A percentile compares a stretch with the other conserved stretches of the same genome.
Conservation (phyloP, 1,140 invertebrate species). For the Heliothis subflexa region DNA sequence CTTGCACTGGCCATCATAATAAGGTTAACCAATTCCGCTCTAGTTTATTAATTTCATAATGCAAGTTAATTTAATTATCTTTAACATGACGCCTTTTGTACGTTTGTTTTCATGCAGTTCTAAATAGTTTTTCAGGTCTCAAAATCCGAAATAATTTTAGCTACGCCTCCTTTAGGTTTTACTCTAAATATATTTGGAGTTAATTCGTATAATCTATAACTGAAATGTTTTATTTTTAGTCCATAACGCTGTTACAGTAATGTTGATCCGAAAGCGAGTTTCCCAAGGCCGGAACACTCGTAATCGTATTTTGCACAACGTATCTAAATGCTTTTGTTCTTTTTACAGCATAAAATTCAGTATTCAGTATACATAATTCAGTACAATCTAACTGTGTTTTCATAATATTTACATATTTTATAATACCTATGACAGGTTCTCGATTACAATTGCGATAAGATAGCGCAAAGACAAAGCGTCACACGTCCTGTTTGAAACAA, state of each 20-base stretch:
- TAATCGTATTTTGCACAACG: constrained; percentile 38
- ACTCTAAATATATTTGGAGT: not conserved
- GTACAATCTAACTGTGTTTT: not conserved
- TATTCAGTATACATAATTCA: not conserved
- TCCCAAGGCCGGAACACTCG: constrained; percentile 26
- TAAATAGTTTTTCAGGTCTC: not conserved
- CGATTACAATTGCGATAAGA: not conserved
- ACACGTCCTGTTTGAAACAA: constrained; percentile 13
- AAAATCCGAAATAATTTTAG: not conserved
- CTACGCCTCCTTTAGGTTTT: not conserved
- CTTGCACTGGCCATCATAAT: constrained; percentile 7
- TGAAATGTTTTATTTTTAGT: constrained; percentile 20
- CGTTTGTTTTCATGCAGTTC: not conserved
- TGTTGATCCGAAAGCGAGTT: constrained; percentile 43
- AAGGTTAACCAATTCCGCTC: constrained; percentile 39
- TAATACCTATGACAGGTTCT: constrained; percentile 10
- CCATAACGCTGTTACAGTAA: constrained; percentile 2
- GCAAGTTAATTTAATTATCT: constrained; percentile 6
- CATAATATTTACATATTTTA: not conserved
- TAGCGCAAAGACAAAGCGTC: constrained; percentile 24
- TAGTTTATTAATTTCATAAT: constrained; percentile 39
- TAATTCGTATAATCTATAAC: not conserved
- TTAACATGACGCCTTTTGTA: not conserved
- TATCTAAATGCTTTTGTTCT: constrained; percentile 21
- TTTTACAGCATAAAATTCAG: not conserved